phyloP scores from a whole-genome alignment of 2,888 invertebrate species.

The Anticlea derivata region DNA sequence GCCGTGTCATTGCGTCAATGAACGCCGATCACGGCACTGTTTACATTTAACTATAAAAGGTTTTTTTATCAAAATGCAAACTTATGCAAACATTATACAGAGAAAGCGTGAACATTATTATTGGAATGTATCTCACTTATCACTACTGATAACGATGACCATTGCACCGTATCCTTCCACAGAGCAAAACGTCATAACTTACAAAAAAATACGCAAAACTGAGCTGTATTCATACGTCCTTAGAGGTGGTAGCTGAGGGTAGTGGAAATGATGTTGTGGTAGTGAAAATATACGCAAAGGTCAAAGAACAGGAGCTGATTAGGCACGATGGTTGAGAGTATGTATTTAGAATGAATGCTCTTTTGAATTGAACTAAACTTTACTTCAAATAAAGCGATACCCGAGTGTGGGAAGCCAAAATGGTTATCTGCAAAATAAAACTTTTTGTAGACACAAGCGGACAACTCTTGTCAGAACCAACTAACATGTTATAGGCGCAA shows the following conservation, averaged over 20 bases:
- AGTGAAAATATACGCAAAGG: constrained; percentile 51
- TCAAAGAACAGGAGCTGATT: constrained; percentile 79
- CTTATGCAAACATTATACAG: constrained; percentile 50
- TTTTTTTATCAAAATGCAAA: background rate
- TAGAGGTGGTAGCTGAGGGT: constrained; percentile 38
- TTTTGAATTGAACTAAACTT: constrained; percentile 41
- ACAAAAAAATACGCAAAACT: constrained; percentile 35
- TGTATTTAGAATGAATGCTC: constrained; percentile 57
- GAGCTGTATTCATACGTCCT: constrained; percentile 27
- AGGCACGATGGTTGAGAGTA: constrained; percentile 50
- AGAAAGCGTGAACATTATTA: constrained; percentile 72
- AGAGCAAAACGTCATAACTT: constrained; percentile 45
- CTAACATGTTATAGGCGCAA: no score
- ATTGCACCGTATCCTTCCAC: constrained; percentile 47
- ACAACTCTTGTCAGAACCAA: no score
- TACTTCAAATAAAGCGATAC: background rate
- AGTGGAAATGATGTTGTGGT: constrained; percentile 30
- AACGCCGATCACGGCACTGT: no score
- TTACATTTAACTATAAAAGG: no score
- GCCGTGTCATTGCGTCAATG: no score
- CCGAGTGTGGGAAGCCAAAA: no score
- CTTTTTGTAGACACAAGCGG: no score
- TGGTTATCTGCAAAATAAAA: no score
- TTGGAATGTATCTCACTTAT: constrained; percentile 75
- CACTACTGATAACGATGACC: constrained; percentile 70